A percentile compares a stretch with the other conserved stretches of the same genome.
phyloP scores from a whole-genome alignment of 2,888 invertebrate genomes.

The Oligia latruncula region DNA sequence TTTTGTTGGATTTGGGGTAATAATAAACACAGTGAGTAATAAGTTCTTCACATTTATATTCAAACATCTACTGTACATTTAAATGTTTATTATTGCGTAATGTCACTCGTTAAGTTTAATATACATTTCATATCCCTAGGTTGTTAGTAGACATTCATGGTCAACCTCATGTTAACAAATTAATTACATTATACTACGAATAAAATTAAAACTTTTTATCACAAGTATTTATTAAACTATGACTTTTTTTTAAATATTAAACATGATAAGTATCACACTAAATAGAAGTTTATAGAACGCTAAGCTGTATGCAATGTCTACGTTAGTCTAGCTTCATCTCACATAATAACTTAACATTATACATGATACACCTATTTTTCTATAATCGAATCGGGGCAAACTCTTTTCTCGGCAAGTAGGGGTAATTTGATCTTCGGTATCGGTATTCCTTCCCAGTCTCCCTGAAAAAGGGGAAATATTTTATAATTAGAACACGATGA shows the following conservation, averaged over 20 bases:
- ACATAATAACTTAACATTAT: neutral
- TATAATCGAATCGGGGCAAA: constrained; percentile 70
- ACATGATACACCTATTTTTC: constrained; percentile 34
- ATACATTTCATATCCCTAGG: constrained; percentile 11
- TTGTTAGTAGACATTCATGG: constrained; percentile 2
- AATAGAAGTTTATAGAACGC: constrained; percentile 9
- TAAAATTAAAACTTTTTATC: constrained; percentile 43
- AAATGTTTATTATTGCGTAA: constrained; percentile 45
- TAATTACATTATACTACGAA: neutral
- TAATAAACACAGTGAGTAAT: constrained; percentile 6
- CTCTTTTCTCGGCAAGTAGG: constrained; percentile 82
- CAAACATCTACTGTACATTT: constrained; percentile 41
- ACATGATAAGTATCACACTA: constrained; percentile 12
- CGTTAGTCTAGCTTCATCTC: neutral
- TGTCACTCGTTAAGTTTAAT: constrained; percentile 43
- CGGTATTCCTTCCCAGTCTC: constrained; percentile 90
- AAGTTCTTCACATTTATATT: constrained; percentile 22
- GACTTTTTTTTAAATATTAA: neutral
- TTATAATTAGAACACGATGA: neutral
- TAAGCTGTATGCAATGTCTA: constrained; percentile 7
- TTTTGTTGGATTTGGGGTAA: neutral
- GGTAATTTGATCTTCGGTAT: constrained; percentile 88
- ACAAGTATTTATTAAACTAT: constrained; percentile 16
- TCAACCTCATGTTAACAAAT: neutral
- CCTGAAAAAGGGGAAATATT: constrained; percentile 74